phyloP scores from a whole-genome alignment of 2,797 vertebrate genomes.

The Neostethus bicornis region DNA sequence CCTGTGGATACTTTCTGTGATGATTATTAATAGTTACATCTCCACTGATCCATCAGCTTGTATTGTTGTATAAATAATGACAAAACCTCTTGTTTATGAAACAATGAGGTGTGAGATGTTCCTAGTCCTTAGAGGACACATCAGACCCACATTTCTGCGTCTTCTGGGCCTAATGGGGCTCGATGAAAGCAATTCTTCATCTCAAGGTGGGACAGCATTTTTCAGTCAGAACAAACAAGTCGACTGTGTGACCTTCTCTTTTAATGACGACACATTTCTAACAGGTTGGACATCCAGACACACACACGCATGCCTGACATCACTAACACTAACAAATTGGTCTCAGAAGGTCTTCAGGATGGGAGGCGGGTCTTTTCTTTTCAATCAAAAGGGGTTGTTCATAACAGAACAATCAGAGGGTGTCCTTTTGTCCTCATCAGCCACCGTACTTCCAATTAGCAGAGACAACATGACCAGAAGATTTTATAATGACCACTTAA shows the following conservation, averaged over 20 bases:
- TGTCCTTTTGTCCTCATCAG: constrained; percentile 18
- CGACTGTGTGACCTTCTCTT: constrained; percentile 34
- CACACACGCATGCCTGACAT: not conserved
- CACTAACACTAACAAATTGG: constrained; percentile 31
- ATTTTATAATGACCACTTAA: no score
- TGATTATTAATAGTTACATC: no score
- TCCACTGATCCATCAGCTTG: no score
- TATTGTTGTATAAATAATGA: constrained; percentile 15
- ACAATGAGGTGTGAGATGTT: constrained; percentile 2
- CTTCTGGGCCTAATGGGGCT: constrained; percentile 48
- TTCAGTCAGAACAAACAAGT: constrained; percentile 34
- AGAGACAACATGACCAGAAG: no score
- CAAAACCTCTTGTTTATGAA: constrained; percentile 25
- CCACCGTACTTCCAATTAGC: constrained; percentile 12
- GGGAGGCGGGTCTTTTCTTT: constrained; percentile 5
- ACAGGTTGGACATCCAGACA: constrained; percentile 10
- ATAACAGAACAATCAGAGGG: constrained; percentile 39
- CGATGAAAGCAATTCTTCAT: constrained; percentile 51
- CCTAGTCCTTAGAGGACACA: constrained; percentile 40
- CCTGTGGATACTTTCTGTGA: no score
- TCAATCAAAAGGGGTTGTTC: constrained; percentile 26
- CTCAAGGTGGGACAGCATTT: constrained; percentile 45
- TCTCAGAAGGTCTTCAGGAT: constrained; percentile 8
- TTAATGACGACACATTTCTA: constrained; percentile 14
- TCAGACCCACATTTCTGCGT: constrained; percentile 28